Percentiles rank a stretch among this genome's conserved stretches.
Evolutionary conservation across 2,888 invertebrate genomes (phyloP).

Genomic region (Furcula furcula): DNA sequence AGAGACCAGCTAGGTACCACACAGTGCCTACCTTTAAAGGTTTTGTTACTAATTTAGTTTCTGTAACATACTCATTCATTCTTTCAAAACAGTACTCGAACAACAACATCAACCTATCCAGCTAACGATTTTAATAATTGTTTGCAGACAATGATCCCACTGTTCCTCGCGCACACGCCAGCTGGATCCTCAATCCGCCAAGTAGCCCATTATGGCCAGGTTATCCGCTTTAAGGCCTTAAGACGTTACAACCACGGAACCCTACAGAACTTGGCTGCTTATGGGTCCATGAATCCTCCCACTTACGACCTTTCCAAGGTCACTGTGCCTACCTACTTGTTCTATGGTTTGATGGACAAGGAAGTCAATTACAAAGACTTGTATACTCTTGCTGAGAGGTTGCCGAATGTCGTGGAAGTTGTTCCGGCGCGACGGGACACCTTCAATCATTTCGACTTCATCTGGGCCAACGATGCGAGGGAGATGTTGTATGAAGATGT

Average conservation of each 20-base stretch:
- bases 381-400: conserved; percentile 17
- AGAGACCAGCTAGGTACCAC: too few relatives aligned
- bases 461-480: conserved; percentile 43
- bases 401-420: conserved; percentile 33
- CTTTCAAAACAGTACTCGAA: too few relatives aligned
- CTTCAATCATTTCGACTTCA: conserved; percentile 50
- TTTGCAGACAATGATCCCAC: conserved; percentile 50
- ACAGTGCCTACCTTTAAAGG: too few relatives aligned
- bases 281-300: conserved; percentile 42
- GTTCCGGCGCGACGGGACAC: conserved; percentile 21
- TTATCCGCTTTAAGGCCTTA: conserved; percentile 39
- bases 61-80: too few relatives aligned
- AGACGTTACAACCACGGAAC: conserved; percentile 41
- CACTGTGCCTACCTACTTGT: conserved; percentile 38
- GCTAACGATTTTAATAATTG: too few relatives aligned
- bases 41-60: too few relatives aligned
- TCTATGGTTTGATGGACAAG: conserved; percentile 38
- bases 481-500: conserved; percentile 34
- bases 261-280: conserved; percentile 35
- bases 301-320: conserved; percentile 39
- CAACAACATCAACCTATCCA: too few relatives aligned
- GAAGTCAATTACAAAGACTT: conserved; percentile 40
- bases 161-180: conserved; percentile 46
- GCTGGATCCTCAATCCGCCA: conserved; percentile 53
- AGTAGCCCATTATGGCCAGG: conserved; percentile 50